Percentiles rank a stretch among this genome's conserved stretches.
Conservation (phyloP, 2,888 invertebrate genomes). For the Argynnis bischoffii region DNA sequence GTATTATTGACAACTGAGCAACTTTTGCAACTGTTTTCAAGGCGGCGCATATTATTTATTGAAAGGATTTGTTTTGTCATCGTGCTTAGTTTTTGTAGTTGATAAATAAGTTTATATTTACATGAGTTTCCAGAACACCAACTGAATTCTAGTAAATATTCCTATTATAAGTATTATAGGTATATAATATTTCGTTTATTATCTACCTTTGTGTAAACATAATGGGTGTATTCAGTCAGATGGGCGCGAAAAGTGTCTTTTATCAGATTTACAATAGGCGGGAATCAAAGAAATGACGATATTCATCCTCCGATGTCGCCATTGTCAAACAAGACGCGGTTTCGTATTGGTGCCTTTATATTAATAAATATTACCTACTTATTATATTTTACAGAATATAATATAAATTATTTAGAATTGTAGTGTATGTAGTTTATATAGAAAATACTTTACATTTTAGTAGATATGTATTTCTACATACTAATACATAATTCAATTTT, state of each 20-base stretch:
- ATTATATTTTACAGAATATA: no score
- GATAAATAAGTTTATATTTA: no score
- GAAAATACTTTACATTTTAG: no score
- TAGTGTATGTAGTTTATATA: no score
- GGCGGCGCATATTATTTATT: no score
- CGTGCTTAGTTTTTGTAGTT: no score
- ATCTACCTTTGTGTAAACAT: slow-evolving; percentile 76
- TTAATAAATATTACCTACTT: slow-evolving; percentile 14
- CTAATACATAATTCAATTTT: no score
- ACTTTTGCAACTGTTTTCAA: no score
- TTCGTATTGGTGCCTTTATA: slow-evolving; percentile 17
- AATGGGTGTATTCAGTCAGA: slow-evolving; percentile 80
- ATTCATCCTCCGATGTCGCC: slow-evolving; percentile 50
- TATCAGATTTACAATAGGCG: slow-evolving; percentile 75
- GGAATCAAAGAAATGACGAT: slow-evolving; percentile 80
- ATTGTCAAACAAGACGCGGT: slow-evolving; percentile 36
- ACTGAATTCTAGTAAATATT: slow-evolving; percentile 4
- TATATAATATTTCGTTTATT: slow-evolving; percentile 62
- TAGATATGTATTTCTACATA: no score
- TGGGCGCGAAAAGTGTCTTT: slow-evolving; percentile 77
- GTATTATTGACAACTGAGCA: no score
- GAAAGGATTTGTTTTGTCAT: no score
- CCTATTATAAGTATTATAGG: not conserved
- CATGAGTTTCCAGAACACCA: not conserved
- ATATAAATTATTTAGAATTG: no score